Percentiles rank a stretch among this genome's conserved stretches.
Evolutionary conservation across 2,888 invertebrate species (phyloP).

Genomic region (Gymnoscelis rufifasciata): DNA sequence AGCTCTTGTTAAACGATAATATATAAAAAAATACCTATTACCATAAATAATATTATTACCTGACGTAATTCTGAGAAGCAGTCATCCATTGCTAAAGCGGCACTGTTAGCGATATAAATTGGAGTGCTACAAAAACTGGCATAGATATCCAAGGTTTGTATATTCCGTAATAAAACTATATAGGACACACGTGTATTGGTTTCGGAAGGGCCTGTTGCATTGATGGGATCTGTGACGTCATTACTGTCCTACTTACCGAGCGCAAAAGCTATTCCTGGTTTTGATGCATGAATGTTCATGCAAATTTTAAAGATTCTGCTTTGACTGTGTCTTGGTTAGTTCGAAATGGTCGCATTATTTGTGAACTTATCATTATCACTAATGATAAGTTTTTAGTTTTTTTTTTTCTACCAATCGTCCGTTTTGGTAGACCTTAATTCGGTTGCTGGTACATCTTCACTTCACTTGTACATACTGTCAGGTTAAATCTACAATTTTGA

Average conservation of each 20-base stretch:
- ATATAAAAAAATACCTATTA: too few relatives aligned
- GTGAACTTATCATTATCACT: too few relatives aligned
- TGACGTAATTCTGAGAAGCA: background rate
- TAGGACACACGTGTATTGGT: constrained; percentile 53
- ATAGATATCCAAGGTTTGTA: constrained; percentile 17
- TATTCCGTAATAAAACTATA: constrained; percentile 37
- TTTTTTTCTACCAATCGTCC: too few relatives aligned
- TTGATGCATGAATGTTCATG: constrained; percentile 13
- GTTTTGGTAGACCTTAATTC: too few relatives aligned
- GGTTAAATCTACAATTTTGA: too few relatives aligned
- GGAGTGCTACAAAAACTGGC: constrained; percentile 13
- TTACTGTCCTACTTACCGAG: constrained; percentile 45
- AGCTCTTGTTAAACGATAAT: too few relatives aligned
- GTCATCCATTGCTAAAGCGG: constrained; percentile 1
- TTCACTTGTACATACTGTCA: too few relatives aligned
- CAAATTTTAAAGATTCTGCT: background rate
- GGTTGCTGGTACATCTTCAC: too few relatives aligned
- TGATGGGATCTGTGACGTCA: constrained; percentile 63
- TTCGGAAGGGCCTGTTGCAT: constrained; percentile 51
- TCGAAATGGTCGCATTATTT: too few relatives aligned
- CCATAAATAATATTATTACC: constrained; percentile 2
- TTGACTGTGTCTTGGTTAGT: too few relatives aligned
- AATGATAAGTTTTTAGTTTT: too few relatives aligned
- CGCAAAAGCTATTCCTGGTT: constrained; percentile 30
- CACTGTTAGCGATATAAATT: constrained; percentile 1